A percentile compares a stretch with the other conserved stretches of the same genome.
Evolutionary conservation across 2,888 invertebrate genomes (phyloP).

Genomic region (Punctoribates punctum): DNA sequence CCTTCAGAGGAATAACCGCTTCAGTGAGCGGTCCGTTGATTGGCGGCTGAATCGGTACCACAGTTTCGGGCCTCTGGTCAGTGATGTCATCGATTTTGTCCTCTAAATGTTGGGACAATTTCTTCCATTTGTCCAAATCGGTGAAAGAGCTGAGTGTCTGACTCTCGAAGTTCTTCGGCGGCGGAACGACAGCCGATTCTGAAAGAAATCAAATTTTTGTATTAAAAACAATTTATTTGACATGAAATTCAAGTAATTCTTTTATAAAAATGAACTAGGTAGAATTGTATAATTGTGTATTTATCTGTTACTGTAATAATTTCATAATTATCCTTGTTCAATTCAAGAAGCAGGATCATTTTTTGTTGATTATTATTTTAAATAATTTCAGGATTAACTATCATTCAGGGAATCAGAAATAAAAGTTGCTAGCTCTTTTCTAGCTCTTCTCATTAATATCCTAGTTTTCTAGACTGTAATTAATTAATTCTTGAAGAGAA

Average conservation of each 20-base stretch:
- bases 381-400: too few relatives aligned
- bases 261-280: conserved; percentile 2
- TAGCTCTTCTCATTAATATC: too few relatives aligned
- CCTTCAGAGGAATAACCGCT: background rate
- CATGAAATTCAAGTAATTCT: background rate
- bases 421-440: too few relatives aligned
- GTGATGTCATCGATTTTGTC: background rate
- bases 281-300: background rate
- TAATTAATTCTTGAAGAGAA: too few relatives aligned
- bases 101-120: conserved; percentile 9
- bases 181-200: conserved; percentile 13
- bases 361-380: too few relatives aligned
- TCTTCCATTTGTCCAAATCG: background rate
- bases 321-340: too few relatives aligned
- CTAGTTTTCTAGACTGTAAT: too few relatives aligned
- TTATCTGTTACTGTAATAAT: too few relatives aligned
- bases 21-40: background rate
- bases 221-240: background rate
- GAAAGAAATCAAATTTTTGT: background rate
- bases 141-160: background rate
- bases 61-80: background rate
- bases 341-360: too few relatives aligned
- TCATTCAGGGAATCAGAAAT: too few relatives aligned
- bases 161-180: conserved; percentile 26
- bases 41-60: background rate